Base-by-base conservation (phyloP, 2,888 invertebrate species). In the Protodeltote pygarga region DNA sequence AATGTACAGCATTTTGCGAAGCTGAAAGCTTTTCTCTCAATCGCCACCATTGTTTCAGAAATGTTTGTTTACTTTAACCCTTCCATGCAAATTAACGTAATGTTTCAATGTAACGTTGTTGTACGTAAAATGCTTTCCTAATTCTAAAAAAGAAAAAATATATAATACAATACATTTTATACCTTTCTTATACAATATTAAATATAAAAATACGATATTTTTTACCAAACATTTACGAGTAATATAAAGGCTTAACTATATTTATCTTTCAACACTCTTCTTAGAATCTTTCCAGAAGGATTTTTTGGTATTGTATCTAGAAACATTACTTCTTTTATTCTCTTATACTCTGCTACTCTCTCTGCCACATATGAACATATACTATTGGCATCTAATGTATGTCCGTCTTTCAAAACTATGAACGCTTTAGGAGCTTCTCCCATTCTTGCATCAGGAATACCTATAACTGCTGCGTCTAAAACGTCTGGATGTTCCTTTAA, bases 381-480 rank as follows among this genome's bases (percentile, higher is more conserved):
- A n/a, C 94, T 93, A 4, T 93, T 90, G 5, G 84, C 83, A 0
- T 85, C 89, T 0, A 92, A 69, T 23, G 78, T 81, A 17, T 72
- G 65, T 13, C 87, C 87, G 4, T 87, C 75, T 67, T 93, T 94
- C 5, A 91, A 65, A 0, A 95, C 94, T 3, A 97, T 84, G 64
- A 95, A 95, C 0, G 96, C 97, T 67, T 94, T 93, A 0, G 97
- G 97, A 2, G 93, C 92, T 86, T 97, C 97, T 2, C 97, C 97
- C 49, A 85, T 89, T 37, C 87, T 83, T 0, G 87, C 85, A 75
- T 96, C 93, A 0, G 95, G 94, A 20, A 96, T 83, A 1, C 97
- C 97, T 47, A 97, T 89, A 1, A 98, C 97, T 0, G 95, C 97
- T 0, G 95, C 96, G 66, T 98, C 98, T 14, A 91, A 75, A 0